phyloP scores from a whole-genome alignment of 1,140 invertebrate genomes.

The Ceratina calcarata region DNA sequence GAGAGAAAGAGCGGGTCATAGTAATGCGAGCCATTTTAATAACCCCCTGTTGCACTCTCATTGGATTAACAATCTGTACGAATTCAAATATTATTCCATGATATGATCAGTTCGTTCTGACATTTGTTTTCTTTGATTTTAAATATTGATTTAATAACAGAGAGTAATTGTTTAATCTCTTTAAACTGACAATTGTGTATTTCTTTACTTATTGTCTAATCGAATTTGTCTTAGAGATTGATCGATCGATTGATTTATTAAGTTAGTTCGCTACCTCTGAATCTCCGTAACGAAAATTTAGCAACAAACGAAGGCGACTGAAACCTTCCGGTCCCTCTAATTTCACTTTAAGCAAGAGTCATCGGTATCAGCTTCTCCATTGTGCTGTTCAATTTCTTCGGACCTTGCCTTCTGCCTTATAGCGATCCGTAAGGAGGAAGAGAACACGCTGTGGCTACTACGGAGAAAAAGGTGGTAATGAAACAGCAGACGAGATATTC shows the following conservation, averaged over 20 bases:
- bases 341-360: background rate
- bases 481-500: conserved; percentile 27
- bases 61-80: background rate
- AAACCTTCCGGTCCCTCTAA: background rate
- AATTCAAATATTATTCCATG: background rate
- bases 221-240: no score
- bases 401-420: no score
- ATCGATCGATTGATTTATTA: no score
- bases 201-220: no score
- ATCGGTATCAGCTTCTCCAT: background rate
- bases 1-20: background rate
- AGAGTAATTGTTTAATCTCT: no score
- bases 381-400: no score
- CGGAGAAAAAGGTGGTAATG: background rate
- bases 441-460: background rate
- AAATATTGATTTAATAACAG: no score
- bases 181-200: no score
- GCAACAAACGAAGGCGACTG: background rate
- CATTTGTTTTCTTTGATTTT: background rate
- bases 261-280: no score
- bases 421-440: background rate
- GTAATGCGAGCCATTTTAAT: background rate
- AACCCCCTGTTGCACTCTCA: background rate
- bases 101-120: background rate
- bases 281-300: background rate